These are phyloP conservation scores for Empis stercorea DNA, from an alignment of 2,888 invertebrate species.

Conservation along the genomic window DNA sequence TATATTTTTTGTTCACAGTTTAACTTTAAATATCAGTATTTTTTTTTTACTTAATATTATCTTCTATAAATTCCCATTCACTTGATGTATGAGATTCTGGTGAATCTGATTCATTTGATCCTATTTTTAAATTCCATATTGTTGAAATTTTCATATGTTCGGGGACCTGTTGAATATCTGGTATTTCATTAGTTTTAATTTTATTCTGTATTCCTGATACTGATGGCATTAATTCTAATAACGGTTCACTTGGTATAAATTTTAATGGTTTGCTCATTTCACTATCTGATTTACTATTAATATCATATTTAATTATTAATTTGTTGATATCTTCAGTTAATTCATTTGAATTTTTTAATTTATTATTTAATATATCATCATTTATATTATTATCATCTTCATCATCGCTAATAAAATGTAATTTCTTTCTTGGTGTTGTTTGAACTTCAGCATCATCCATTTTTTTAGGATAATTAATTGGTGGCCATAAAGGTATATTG, in stretches of 20 bases:
- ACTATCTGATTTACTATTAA: slow-evolving; percentile 8
- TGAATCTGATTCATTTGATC: slow-evolving; percentile 9
- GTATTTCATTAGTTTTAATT: slow-evolving; percentile 11
- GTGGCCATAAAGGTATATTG: neutral
- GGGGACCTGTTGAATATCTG: slow-evolving; percentile 23
- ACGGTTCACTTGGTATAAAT: slow-evolving; percentile 22
- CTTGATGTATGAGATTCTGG: slow-evolving; percentile 24
- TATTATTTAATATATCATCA: slow-evolving; percentile 10
- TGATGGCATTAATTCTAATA: slow-evolving; percentile 11
- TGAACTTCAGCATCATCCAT: slow-evolving; percentile 25
- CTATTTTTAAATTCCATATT: slow-evolving; percentile 40
- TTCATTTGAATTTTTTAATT: neutral
- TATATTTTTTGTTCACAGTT: too few relatives aligned
- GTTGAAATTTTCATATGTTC: slow-evolving; percentile 43
- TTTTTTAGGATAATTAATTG: slow-evolving; percentile 5
- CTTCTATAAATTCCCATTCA: slow-evolving; percentile 34
- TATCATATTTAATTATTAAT: slow-evolving; percentile 11
- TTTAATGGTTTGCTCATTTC: slow-evolving; percentile 12
- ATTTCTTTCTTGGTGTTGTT: slow-evolving; percentile 21
- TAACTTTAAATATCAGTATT: too few relatives aligned
- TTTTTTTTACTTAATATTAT: neutral
- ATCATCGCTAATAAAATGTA: slow-evolving; percentile 16
- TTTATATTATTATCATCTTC: slow-evolving; percentile 15
- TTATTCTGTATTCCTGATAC: neutral
- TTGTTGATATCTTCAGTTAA: too few relatives aligned